A percentile compares a stretch with the other conserved stretches of the same genome.
Evolutionary conservation across 2,888 invertebrate species (phyloP).

Genomic region (Salpingus planirostris): DNA sequence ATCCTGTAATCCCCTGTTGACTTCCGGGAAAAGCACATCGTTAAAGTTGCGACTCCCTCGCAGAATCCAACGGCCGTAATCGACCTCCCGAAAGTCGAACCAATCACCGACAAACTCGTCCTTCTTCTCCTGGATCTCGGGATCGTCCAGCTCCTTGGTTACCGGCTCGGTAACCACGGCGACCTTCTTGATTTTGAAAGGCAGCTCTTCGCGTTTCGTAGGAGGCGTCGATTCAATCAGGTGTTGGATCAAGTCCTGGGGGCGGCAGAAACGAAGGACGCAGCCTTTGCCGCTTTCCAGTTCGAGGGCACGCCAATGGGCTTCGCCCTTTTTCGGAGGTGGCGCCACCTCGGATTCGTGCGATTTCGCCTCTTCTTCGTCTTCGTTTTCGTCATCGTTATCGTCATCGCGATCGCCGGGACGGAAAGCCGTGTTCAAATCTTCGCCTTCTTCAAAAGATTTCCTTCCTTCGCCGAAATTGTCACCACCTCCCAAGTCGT

Average conservation of each 20-base stretch:
- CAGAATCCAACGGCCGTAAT: slow-evolving; percentile 36
- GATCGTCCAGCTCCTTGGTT: slow-evolving; percentile 26
- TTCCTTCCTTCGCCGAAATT: slow-evolving; percentile 1
- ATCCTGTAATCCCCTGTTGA: slow-evolving; percentile 43
- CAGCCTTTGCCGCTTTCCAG: slow-evolving; percentile 30
- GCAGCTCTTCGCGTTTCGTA: slow-evolving; percentile 19
- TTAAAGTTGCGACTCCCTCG: slow-evolving; percentile 31
- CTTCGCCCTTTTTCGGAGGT: slow-evolving; percentile 20
- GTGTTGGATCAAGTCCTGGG: slow-evolving; percentile 30
- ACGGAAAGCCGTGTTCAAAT: too few species aligned
- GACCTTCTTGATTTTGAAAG: slow-evolving; percentile 26
- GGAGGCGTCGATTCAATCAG: slow-evolving; percentile 35
- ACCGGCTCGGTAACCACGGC: slow-evolving; percentile 26
- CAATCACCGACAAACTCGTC: slow-evolving; percentile 32
- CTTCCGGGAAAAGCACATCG: slow-evolving; percentile 29
- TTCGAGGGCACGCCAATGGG: slow-evolving; percentile 29
- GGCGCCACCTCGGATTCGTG: slow-evolving; percentile 13
- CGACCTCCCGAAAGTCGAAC: slow-evolving; percentile 36
- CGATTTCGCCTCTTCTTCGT: slow-evolving; percentile 6
- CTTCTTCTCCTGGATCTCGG: slow-evolving; percentile 17
- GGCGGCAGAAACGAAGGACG: slow-evolving; percentile 29
- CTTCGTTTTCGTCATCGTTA: slow-evolving; percentile 1
- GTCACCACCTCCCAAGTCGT: slow-evolving; percentile 7
- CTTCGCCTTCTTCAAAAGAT: slow-evolving; percentile 7
- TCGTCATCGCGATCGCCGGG: too few species aligned